phyloP scores from a whole-genome alignment of 1,140 invertebrate species.

The Cyphomyrmex costatus region DNA sequence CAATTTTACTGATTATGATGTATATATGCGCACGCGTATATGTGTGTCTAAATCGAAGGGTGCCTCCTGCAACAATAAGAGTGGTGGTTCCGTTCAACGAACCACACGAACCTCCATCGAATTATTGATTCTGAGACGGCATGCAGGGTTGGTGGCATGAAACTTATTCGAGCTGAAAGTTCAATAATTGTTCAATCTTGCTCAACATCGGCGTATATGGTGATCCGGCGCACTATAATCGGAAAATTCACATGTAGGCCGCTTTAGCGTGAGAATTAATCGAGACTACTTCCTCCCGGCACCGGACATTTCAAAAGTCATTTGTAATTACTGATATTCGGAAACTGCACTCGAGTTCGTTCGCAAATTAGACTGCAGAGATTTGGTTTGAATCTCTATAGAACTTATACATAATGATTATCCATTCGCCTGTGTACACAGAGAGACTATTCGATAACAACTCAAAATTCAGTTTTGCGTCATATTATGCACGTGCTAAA shows the following conservation, averaged over 20 bases:
- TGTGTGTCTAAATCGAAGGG: not conserved
- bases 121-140: slow-evolving; percentile 78
- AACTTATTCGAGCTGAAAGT: slow-evolving; percentile 80
- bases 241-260: slow-evolving; percentile 58
- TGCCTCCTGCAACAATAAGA: slow-evolving; percentile 50
- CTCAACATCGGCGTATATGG: slow-evolving; percentile 76
- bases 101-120: slow-evolving; percentile 54
- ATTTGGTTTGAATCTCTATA: not conserved
- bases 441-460: not conserved
- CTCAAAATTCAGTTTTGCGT: slow-evolving; percentile 55
- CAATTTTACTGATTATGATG: slow-evolving; percentile 38
- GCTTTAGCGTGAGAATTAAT: slow-evolving; percentile 38
- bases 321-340: not conserved
- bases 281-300: not conserved
- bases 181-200: slow-evolving; percentile 84
- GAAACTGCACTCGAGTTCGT: not conserved
- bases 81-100: slow-evolving; percentile 71
- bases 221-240: slow-evolving; percentile 54
- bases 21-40: not conserved
- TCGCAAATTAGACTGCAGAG: not conserved
- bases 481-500: slow-evolving; percentile 43
- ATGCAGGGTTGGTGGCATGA: slow-evolving; percentile 78
- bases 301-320: slow-evolving; percentile 10
- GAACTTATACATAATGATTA: not conserved
- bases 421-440: not conserved